Base-by-base conservation (phyloP, 2,113 vertebrate species). In the Cynopterus brachyotis region DNA sequence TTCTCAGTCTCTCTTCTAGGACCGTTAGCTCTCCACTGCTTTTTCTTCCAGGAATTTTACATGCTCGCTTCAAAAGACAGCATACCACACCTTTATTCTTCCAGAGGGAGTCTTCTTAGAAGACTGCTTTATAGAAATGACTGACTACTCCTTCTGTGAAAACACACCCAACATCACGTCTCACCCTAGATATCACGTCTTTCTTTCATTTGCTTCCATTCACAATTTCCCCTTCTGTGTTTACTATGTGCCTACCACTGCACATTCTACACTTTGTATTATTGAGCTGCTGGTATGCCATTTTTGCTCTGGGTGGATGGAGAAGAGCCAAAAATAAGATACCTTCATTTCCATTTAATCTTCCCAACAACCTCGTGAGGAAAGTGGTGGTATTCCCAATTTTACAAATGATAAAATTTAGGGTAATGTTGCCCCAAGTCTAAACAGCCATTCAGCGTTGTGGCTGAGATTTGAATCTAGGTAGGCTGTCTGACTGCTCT, bases 41-140 rank as follows among this genome's bases (percentile, higher is more conserved):
- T 78, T 60, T 75, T 89, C 92, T 96, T 96, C 75, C 76, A 97
- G 96, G 76, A 73, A 73, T 91, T 94, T 95, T n/a, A 70, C 47
- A 2, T 50, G 75, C 73, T 92, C 12, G 13, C 64, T 94, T 93
- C 62, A 82, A 82, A 88, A 96, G 93, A 79, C 88, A 70, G 55
- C 60, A 7, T 15, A 37, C 59, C 80, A 85, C 87, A 82, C 81
- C 76, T 94, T 73, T 89, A 22, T 45, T 87, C 59, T 53, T 91
- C 53, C 50, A 76, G n/a, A n/a, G n/a, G n/a, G n/a, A n/a, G n/a
- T n/a, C n/a, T n/a, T n/a, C 83, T 81, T 85, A 60, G 85, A 67
- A 88, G 80, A 62, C 45, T 42, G 5, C 35, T 96, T 89, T 80
- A 9, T 78, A 82, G 66, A 59, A 28, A 67, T 92, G 64, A 80